Evolutionary conservation across 2,113 vertebrate genomes (phyloP).

Genomic region (Embiotoca jacksoni): DNA sequence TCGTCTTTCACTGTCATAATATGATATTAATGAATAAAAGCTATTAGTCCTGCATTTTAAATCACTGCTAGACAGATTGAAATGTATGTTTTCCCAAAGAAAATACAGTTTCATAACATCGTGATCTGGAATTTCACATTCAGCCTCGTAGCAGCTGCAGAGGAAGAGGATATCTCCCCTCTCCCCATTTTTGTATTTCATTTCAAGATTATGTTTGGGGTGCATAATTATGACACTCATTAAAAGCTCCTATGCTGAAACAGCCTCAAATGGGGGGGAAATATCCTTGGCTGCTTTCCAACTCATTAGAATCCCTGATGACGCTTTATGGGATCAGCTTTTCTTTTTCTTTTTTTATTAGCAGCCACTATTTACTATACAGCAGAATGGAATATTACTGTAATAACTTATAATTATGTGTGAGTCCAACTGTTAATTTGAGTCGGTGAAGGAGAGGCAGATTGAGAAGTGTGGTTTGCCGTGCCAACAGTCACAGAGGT

Average conservation of each 20-base stretch:
- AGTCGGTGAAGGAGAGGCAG: conserved; percentile 65
- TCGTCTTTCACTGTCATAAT: conserved; percentile 70
- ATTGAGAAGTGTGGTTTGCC: conserved; percentile 46
- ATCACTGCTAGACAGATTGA: conserved; percentile 50
- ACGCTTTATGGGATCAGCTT: conserved; percentile 71
- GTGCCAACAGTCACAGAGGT: conserved; percentile 69
- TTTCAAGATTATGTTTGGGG: conserved; percentile 80
- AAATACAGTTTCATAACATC: conserved; percentile 62
- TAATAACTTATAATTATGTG: conserved; percentile 78
- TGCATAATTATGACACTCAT: conserved; percentile 80
- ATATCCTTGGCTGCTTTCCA: conserved; percentile 77
- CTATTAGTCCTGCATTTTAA: conserved; percentile 72
- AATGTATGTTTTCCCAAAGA: conserved; percentile 63
- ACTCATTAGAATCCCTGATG: conserved; percentile 79
- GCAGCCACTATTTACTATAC: conserved; percentile 72
- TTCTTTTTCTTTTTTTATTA: conserved; percentile 71
- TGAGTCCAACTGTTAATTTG: conserved; percentile 71
- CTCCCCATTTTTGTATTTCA: conserved; percentile 65
- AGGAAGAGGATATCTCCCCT: conserved; percentile 20
- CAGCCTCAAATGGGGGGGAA: conserved; percentile 72
- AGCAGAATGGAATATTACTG: conserved; percentile 72
- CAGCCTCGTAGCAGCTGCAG: conserved; percentile 64
- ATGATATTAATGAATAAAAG: conserved; percentile 78
- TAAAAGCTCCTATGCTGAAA: conserved; percentile 77
- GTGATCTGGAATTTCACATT: conserved; percentile 60